Base-by-base conservation (phyloP, 2,888 invertebrate genomes). In the Rugalucina vietnamica region DNA sequence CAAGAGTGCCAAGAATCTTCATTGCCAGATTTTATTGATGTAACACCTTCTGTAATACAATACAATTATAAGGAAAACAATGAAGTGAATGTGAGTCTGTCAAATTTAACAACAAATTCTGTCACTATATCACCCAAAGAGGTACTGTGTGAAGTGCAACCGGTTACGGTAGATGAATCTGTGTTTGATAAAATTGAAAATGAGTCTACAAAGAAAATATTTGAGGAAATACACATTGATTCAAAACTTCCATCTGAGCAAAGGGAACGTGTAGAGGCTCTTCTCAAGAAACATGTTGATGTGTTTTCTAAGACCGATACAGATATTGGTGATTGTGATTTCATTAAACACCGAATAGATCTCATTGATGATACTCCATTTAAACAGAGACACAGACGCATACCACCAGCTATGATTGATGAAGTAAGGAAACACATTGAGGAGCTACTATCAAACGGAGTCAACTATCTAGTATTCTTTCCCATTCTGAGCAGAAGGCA, bases 401-500 rank as follows among this genome's bases (percentile, higher is more conserved):
- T 69, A 14, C 65, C 76, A 1, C 65, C 76, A 0, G 2, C 12
- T 0, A 69, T 76, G 65, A 29, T 76, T 2, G 76, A 69, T 43
- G 76, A 39, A 21, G 65, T 69, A 1, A 18, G 76, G 18, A 57
- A 69, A 43, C 76, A 76, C 27, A 39, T 76, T 5, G 76, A 76
- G 43, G 27, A 24, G 18, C 21, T 72, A 8, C n/a, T 43, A 10
- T 24, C 72, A 8, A 43, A 43, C 24, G 72, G 72, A 24, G n/a
- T 72, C 24, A 72, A 75, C 75, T 75, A 75, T 75, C 54, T 50
- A 75, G 54, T 50, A 75, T 75, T 75, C 75, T 75, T 57, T 75
- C 75, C 75, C 75, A 75, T 75, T 75, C 54, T 75, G 75, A 75
- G 50, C 54, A 75, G 75, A 75, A 75, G 54, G 50, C 75, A 75